These are phyloP conservation scores for Trissoscelio sp. DNA, from an alignment of 2,888 invertebrate genomes.

Conservation along the genomic window DNA sequence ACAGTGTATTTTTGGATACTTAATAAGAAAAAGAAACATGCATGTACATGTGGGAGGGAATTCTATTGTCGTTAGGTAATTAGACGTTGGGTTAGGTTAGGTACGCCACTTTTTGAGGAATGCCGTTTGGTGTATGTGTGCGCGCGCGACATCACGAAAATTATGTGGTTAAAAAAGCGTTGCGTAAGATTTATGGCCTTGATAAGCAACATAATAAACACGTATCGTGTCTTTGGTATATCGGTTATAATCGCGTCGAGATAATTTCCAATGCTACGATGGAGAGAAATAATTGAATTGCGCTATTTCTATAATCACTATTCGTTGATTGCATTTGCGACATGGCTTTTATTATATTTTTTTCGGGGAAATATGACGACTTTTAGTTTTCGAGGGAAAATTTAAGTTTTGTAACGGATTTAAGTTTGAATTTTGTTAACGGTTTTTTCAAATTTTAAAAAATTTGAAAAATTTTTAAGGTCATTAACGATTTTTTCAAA, in stretches of 20 bases:
- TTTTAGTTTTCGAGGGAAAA: not conserved
- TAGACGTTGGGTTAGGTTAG: conserved; percentile 60
- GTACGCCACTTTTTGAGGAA: conserved; percentile 61
- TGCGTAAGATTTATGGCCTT: conserved; percentile 66
- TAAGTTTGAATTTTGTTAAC: not conserved
- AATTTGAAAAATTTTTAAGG: too few species aligned
- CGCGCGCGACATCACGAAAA: conserved; percentile 62
- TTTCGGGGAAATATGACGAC: not conserved
- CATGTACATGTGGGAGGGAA: conserved; percentile 35
- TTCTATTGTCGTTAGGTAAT: conserved; percentile 61
- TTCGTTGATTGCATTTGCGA: conserved; percentile 5
- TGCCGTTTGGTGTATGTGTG: conserved; percentile 38
- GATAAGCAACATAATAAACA: conserved; percentile 63
- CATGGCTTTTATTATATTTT: not conserved
- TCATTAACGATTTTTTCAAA: too few species aligned
- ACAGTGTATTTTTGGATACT: not conserved
- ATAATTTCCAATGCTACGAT: conserved; percentile 57
- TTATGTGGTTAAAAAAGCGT: conserved; percentile 64
- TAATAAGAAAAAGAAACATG: not conserved
- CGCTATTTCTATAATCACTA: conserved; percentile 28
- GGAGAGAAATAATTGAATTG: conserved; percentile 48
- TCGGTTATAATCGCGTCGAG: conserved; percentile 61
- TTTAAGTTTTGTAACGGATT: not conserved
- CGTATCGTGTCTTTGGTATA: conserved; percentile 64
- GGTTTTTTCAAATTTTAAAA: not conserved